Conservation (phyloP, 2,797 vertebrate genomes). For the Acanthornis magna region DNA sequence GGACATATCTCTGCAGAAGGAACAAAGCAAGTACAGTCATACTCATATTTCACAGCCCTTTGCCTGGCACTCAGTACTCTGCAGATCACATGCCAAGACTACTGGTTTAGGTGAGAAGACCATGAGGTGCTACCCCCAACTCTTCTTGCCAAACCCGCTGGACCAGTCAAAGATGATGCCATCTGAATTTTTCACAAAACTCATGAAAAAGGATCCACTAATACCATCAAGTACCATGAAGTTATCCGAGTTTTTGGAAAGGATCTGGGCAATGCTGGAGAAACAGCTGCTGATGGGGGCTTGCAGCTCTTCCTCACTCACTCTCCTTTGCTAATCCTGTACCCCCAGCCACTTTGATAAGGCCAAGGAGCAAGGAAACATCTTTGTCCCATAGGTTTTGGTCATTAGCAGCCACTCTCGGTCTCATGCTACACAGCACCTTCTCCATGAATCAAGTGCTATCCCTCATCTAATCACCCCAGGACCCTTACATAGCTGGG, state of each 20-base stretch:
- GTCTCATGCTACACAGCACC: neutral
- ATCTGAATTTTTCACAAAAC: neutral
- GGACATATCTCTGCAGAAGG: neutral
- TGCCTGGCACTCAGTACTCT: neutral
- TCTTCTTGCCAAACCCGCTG: neutral
- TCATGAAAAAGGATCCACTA: neutral
- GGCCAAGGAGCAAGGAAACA: neutral
- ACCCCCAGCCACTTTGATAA: neutral
- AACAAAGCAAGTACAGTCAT: neutral
- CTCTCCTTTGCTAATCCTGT: neutral
- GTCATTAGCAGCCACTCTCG: neutral
- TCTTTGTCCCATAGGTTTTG: neutral
- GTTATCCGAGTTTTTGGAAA: neutral
- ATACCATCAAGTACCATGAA: neutral
- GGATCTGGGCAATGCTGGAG: neutral
- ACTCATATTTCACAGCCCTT: fast-evolving
- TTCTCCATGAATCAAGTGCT: neutral
- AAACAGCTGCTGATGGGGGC: neutral
- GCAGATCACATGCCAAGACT: neutral
- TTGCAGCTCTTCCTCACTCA: neutral
- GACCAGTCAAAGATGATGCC: neutral
- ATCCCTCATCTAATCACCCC: neutral
- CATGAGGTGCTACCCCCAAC: neutral
- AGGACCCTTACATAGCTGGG: neutral
- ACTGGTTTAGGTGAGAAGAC: neutral